phyloP scores from a whole-genome alignment of 2,888 invertebrate species.

The Cynaeus angustus region DNA sequence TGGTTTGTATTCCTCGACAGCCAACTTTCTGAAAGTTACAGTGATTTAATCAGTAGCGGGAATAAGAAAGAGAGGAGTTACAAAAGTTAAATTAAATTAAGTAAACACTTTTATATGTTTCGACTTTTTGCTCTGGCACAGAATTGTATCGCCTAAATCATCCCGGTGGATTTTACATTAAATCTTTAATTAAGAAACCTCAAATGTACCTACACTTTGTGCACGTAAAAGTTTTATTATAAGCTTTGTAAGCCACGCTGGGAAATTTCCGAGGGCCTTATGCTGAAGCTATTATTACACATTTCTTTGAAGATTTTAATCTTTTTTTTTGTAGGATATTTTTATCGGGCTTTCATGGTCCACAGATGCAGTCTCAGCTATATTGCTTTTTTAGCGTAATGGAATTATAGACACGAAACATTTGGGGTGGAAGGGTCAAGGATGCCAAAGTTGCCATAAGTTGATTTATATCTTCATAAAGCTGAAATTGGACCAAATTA shows the following conservation, averaged over 20 bases:
- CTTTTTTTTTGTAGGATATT: neutral
- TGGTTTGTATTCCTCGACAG: neutral
- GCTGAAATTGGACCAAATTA: neutral
- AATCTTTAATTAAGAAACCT: neutral
- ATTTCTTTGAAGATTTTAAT: slow-evolving; percentile 29
- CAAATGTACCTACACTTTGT: no score
- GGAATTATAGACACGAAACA: slow-evolving; percentile 6
- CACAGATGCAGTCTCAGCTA: slow-evolving; percentile 10
- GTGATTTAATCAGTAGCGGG: slow-evolving; percentile 34
- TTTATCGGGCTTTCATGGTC: slow-evolving; percentile 9
- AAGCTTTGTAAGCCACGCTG: neutral
- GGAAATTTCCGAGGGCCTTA: neutral
- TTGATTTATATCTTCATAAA: neutral
- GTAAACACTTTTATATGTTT: slow-evolving; percentile 26
- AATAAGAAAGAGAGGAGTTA: slow-evolving; percentile 29
- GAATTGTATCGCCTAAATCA: no score
- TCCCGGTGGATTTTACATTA: neutral
- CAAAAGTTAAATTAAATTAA: slow-evolving; percentile 42
- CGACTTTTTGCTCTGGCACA: slow-evolving; percentile 5
- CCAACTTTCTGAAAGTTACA: slow-evolving; percentile 8
- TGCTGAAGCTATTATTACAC: slow-evolving; percentile 20
- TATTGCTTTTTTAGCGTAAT: slow-evolving; percentile 17
- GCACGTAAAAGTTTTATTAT: no score
- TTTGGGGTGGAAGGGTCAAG: slow-evolving; percentile 14
- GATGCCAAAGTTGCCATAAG: neutral